Evolutionary conservation across 2,113 vertebrate genomes (phyloP).

Genomic region (cat (Felis catus)): DNA sequence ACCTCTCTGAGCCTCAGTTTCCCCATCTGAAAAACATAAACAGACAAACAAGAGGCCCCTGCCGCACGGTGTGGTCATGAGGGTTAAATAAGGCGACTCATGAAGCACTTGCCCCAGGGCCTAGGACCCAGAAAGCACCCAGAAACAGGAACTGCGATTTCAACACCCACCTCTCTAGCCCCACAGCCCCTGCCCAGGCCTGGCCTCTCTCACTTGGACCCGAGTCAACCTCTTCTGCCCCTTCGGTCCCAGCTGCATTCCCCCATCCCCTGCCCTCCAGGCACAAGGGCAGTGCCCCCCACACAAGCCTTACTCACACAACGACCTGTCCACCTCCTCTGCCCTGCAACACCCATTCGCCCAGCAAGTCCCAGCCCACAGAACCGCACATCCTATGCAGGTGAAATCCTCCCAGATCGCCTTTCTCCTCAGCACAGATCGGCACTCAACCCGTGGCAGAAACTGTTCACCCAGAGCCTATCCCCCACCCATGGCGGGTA

Average conservation of each 20-base stretch:
- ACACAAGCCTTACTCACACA: background rate
- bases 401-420: background rate
- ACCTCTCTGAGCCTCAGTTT: slow-evolving; percentile 77
- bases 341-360: background rate
- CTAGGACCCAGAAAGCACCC: background rate
- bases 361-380: background rate
- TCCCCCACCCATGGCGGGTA: accelerated
- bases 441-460: background rate
- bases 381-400: background rate
- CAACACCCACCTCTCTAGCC: background rate
- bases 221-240: background rate
- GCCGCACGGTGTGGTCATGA: background rate
- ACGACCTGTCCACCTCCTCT: background rate
- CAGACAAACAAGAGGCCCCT: slow-evolving; percentile 68
- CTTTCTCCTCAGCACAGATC: background rate
- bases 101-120: background rate
- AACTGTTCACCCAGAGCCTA: background rate
- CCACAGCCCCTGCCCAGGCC: background rate
- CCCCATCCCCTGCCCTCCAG: background rate
- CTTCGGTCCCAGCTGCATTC: background rate
- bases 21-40: slow-evolving; percentile 78
- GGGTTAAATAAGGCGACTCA: background rate
- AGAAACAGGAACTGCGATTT: slow-evolving; percentile 47
- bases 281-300: background rate
- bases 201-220: background rate